Base-by-base conservation (phyloP, 2,888 invertebrate species). In the Thecocarcelia acutangulata region DNA sequence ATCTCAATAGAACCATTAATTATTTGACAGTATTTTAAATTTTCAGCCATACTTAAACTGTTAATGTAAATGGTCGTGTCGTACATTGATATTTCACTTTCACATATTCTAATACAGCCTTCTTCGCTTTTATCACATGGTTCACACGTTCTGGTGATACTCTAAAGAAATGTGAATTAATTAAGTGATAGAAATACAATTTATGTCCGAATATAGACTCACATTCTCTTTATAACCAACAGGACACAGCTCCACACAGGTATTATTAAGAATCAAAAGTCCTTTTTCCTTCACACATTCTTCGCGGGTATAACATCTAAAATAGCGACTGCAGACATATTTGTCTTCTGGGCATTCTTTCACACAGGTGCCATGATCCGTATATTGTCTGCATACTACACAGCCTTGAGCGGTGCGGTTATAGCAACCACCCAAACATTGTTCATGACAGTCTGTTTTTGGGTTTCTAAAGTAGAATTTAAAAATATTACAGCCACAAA, bases 361-460 rank as follows among this genome's bases (percentile, higher is more conserved):
- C 1, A 94, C 91, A 87, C 96, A 96, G 48, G 87, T 89, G 0
- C 92, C 92, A 52, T 93, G 90, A 87, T 93, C 89, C 4, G 91
- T 92, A 54, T 91, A 92, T 83, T 93, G 88, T 59, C 92, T 92
- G 87, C 98, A 98, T 0, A 94, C 93, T 46, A 92, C 91, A 87
- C 97, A 98, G 89, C 52, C 93, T 8, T 78, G 56, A 88, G 3
- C 91, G 90, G 87, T 87, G 11, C 42, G 15, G 78, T 89, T 87
- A 28, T 79, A 83, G 84, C 97, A 97, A 37, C 97, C 97, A 1
- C 96, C 96, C 6, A 97, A 89, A 88, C 98, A 98, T 87, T 96
- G 93, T 1, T 91, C 88, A 88, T 96, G 93, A 87, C 98, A 98
- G 59, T 86, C 64, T 28, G 21, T 21, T 33, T 33, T 33, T 13